Evolutionary conservation across 2,113 vertebrate species (phyloP).

Genomic region (Gnathonemus echidnorhynchus): DNA sequence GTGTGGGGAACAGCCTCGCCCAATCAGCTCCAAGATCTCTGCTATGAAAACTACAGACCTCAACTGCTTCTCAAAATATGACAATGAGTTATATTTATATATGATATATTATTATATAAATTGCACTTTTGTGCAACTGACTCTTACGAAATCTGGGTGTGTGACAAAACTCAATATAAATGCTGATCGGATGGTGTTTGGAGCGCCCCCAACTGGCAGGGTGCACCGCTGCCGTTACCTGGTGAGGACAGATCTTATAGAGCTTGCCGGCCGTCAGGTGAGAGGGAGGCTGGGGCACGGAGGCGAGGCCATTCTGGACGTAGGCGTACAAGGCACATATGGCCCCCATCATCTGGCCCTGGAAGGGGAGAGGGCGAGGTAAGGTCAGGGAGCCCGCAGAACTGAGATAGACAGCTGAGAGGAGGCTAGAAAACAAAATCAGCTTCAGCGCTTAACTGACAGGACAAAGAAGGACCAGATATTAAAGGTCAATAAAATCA

Average conservation of each 20-base stretch:
- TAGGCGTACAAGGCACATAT: constrained; percentile 75
- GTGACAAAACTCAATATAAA: neutral
- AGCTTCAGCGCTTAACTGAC: neutral
- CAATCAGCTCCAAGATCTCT: neutral
- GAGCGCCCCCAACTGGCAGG: neutral
- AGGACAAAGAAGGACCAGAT: neutral
- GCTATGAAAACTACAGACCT: neutral
- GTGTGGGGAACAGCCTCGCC: neutral
- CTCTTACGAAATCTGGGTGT: neutral
- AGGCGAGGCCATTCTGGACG: constrained; percentile 72
- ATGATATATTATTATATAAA: neutral
- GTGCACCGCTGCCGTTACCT: constrained; percentile 61
- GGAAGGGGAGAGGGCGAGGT: constrained; percentile 26
- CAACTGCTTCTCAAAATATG: neutral
- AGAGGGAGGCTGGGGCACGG: constrained; percentile 57
- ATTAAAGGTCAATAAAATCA: neutral
- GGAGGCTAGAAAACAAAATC: neutral
- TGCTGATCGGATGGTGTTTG: neutral
- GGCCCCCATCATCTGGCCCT: constrained; percentile 78
- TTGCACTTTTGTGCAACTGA: neutral
- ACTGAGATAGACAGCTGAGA: neutral
- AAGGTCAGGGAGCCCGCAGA: neutral
- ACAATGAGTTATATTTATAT: neutral
- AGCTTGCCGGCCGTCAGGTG: constrained; percentile 85
- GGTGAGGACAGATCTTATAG: constrained; percentile 89